Base-by-base conservation (phyloP, 1,140 invertebrate genomes). In the Eumaeus atala region DNA sequence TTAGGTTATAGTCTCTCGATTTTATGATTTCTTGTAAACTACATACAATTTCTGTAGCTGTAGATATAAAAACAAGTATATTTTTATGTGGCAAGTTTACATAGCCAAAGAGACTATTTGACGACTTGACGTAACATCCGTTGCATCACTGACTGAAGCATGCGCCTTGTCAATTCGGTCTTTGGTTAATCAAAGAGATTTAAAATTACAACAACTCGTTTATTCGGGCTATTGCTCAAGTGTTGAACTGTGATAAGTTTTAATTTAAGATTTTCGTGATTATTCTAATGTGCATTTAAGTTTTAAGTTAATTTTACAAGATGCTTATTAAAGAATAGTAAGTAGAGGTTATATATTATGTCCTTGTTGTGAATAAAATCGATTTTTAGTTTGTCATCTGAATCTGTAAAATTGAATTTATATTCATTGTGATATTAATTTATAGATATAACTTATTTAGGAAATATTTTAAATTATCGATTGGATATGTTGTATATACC, bases 301-400 rank as follows among this genome's bases (percentile, higher is more conserved):
- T 73, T 74, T 68, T 64, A 76, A 72, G 74, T 61, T 77, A 77
- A 70, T 70, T 68, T 70, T 59, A 73, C 78, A 81, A 77, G 61
- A 86, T 86, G 83, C 77, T 83, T 77, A 86, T 86, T 67, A 86
- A 86, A 81, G 83, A 84, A 86, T 86, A 79, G 83, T 83, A 66
- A 86, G 83, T 86, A 60, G 70, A 81, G 79, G 79, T 85, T 81
- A 78, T 72, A n/a, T n/a, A 73, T 66, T 66, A 49, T 66, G 61
- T 70, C 63, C 56, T 64, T 62, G 57, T 74, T 71, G 70, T 59
- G 62, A 72, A 75, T 74, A 28, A 28, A 79, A 86, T 86, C 80
- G 83, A 86, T 81, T 85, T 84, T 74, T 44, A 66, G 59, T 49
- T 58, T 56, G 61, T 68, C 62, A 64, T 58, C 56, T 67, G 66